Evolutionary conservation across 2,888 invertebrate species (phyloP), one percentile per base, ranked within the genome.

Genomic region (Salpingus planirostris): DNA sequence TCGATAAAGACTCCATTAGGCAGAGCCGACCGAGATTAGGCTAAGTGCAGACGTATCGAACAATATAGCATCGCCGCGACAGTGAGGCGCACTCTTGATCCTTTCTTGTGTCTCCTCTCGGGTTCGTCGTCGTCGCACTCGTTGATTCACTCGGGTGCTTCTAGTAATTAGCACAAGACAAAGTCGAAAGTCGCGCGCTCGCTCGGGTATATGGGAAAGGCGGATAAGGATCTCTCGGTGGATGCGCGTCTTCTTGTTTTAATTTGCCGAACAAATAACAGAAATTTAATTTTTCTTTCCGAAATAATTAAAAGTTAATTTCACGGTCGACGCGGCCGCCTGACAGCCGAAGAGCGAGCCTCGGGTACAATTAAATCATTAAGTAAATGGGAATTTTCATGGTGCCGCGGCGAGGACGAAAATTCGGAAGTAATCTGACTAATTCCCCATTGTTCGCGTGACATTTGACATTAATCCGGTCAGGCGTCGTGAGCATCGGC

Each of bases 221-320:
- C n/a, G n/a, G 33, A 33, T 33, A 33, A n/a, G 13, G 23, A 18
- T 34, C 34, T 29, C 15, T 10, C 10, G 4, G 24, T 24, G 5
- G n/a, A n/a, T n/a, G n/a, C n/a, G n/a, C n/a, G n/a, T n/a, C n/a
- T 42, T 36, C 33, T 33, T 24, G 29, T 33, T 46, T 37, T 44
- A 47, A 47, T 47, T 49, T 40, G 43, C 33, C 41, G 42, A 45
- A 46, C 42, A 46, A 47, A 47, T 47, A 46, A 49, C 48, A 42
- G 38, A 47, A 51, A 43, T 48, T 47, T 46, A 43, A 47, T 52
- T 44, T 46, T 46, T 46, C 44, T n/a, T n/a, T n/a, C n/a, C n/a
- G n/a, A 22, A 52, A 55, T 57, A 58, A 59, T 59, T 59, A 59
- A 59, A 59, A 59, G 55, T 55, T 59, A 59, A 59, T 59, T 59